A percentile compares a stretch with the other conserved stretches of the same genome.
Conservation (phyloP, 2,113 vertebrate species). For the Ellobius talpinus region DNA sequence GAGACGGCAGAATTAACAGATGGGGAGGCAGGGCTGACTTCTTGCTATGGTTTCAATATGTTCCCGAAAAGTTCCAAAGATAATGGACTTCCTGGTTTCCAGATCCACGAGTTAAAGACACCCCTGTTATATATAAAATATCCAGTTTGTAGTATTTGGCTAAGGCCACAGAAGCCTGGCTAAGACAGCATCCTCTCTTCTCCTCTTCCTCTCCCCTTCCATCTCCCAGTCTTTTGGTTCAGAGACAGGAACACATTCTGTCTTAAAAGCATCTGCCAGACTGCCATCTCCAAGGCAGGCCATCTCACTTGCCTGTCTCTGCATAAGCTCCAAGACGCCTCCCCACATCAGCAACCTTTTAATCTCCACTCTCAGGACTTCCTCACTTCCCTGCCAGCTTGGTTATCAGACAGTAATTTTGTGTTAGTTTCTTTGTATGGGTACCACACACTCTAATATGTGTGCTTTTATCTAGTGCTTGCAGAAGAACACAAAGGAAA, state of each 20-base stretch:
- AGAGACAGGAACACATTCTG: background rate
- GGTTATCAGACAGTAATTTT: background rate
- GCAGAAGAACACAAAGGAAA: slow-evolving; percentile 11
- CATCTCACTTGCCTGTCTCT: background rate
- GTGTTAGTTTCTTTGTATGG: background rate
- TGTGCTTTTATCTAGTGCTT: background rate
- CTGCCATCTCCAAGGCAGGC: background rate
- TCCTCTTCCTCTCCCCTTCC: background rate
- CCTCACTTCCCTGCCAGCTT: background rate
- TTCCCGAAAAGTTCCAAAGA: background rate
- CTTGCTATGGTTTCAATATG: background rate
- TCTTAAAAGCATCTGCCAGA: background rate
- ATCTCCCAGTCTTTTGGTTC: background rate
- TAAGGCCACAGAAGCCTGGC: background rate
- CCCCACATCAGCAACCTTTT: accelerated
- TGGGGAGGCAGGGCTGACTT: background rate
- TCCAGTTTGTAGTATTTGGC: background rate
- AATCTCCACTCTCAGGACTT: background rate
- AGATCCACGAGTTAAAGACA: background rate
- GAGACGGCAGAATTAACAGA: background rate
- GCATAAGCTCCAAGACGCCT: background rate
- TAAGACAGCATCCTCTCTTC: background rate
- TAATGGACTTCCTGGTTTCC: background rate
- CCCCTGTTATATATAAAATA: background rate
- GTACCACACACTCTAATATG: background rate